Conservation (phyloP, 2,797 vertebrate genomes). For the Euthynnus affinis region DNA sequence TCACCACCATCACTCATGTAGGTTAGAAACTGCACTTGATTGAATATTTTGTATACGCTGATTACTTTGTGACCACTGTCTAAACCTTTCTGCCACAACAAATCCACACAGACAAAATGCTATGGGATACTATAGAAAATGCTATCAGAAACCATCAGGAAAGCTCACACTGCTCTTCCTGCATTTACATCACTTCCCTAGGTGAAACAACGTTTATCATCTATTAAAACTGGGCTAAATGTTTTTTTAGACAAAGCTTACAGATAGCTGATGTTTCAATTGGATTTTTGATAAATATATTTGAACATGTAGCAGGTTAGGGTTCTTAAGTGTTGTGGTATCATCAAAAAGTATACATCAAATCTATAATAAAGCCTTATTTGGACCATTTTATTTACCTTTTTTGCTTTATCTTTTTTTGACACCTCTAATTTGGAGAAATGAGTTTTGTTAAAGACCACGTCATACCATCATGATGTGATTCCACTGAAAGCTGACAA, state of each 20-base stretch:
- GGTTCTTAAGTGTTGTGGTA: no score
- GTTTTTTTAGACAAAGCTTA: background rate
- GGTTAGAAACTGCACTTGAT: constrained; percentile 34
- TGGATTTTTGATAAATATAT: background rate
- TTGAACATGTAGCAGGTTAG: background rate
- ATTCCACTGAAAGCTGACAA: background rate
- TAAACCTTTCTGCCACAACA: constrained; percentile 18
- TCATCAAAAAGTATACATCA: no score
- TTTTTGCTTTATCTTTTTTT: no score
- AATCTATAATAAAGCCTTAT: background rate
- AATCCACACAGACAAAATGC: constrained; percentile 18
- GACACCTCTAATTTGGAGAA: background rate
- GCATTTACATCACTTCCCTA: no score
- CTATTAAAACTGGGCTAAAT: background rate
- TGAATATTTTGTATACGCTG: constrained; percentile 23
- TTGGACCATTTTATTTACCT: background rate
- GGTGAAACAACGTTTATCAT: background rate
- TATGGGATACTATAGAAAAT: background rate
- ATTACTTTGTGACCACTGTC: constrained; percentile 3
- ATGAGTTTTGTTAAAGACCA: background rate
- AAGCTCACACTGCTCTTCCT: background rate
- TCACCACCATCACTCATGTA: background rate
- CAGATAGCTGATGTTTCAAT: background rate
- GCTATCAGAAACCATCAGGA: background rate
- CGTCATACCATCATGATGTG: background rate